These are phyloP conservation scores for Distichodus sexfasciatus DNA, from an alignment of 2,797 vertebrate species.

Conservation along the genomic window DNA sequence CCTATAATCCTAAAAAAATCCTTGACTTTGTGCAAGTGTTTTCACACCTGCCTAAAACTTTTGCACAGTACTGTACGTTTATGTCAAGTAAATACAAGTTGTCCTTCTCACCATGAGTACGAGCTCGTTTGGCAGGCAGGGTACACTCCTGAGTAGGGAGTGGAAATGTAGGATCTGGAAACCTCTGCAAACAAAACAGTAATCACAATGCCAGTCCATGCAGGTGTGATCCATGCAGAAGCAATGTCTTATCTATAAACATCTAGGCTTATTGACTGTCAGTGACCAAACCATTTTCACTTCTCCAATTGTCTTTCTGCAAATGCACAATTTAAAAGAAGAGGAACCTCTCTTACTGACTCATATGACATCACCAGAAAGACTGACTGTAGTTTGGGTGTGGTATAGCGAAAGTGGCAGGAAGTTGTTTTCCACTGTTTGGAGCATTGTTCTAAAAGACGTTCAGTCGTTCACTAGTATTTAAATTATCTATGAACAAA, in stretches of 20 bases:
- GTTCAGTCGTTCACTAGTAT: too few species aligned
- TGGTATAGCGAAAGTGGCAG: background rate
- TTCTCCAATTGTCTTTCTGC: background rate
- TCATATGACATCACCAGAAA: conserved; percentile 1
- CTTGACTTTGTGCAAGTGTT: too few species aligned
- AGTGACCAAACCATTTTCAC: background rate
- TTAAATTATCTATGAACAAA: too few species aligned
- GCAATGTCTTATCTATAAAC: too few species aligned
- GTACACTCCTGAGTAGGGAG: conserved; percentile 66
- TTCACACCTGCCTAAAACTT: too few species aligned
- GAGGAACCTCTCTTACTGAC: background rate
- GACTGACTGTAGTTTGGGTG: conserved; percentile 24
- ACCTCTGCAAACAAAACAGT: conserved; percentile 55
- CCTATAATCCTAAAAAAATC: too few species aligned
- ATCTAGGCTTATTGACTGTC: too few species aligned
- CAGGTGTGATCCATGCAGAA: too few species aligned
- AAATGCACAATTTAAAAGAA: background rate
- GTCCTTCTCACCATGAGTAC: conserved; percentile 59
- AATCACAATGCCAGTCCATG: background rate
- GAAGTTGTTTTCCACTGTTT: background rate
- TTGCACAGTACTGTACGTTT: too few species aligned
- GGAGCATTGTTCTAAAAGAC: background rate
- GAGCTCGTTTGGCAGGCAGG: conserved; percentile 64
- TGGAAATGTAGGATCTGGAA: conserved; percentile 55
- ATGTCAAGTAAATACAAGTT: too few species aligned